Base-by-base conservation (phyloP, 2,888 invertebrate genomes). In the Lasioglossum lativentre region DNA sequence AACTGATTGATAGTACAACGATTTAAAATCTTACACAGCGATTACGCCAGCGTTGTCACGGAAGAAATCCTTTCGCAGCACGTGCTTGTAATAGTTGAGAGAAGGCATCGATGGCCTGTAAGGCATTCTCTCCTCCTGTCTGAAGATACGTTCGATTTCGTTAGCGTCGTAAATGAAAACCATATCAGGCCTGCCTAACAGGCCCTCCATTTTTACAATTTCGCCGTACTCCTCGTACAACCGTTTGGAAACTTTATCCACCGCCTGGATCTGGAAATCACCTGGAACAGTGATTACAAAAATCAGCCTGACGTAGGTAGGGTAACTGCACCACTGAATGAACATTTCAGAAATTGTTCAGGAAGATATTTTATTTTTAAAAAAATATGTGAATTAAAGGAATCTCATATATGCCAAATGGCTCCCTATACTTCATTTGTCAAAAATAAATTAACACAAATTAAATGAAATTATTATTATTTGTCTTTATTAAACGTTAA, bases 101-200 rank as follows among this genome's bases (percentile, higher is more conserved):
- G 97, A 97, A 0, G 97, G 97, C 97, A 97, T 97, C 0, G 97
- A 97, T 0, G 97, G 97, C 80, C 97, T 96, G 88, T 96, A 96
- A 0, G 97, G 97, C 92, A 97, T 96, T 2, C 95, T 95, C 88
- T 97, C 97, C 94, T 97, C 97, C 40, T 96, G 96, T 23, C 97
- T 95, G 90, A 97, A 97, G 0, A 97, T 96, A 78, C 96, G 95
- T 92, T 97, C 97, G 23, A 97, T 97, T 92, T 97, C 97, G 42
- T 96, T 96, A 0, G 97, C 97, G 90, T 97, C 97, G 92, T 97
- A 97, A 0, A 97, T 95, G 91, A 97, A 97, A 56, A 97, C 95
- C 96, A 97, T 97, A 89, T 97, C 97, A 0, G 97, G 97, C 82
- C 97, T 95, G 3, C 97, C 97, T 0, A 97, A 94, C 3, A 97